Percentiles rank a stretch among this genome's conserved stretches.
Conservation (phyloP, 2,888 invertebrate species). For the Sminthurinus aureus region DNA sequence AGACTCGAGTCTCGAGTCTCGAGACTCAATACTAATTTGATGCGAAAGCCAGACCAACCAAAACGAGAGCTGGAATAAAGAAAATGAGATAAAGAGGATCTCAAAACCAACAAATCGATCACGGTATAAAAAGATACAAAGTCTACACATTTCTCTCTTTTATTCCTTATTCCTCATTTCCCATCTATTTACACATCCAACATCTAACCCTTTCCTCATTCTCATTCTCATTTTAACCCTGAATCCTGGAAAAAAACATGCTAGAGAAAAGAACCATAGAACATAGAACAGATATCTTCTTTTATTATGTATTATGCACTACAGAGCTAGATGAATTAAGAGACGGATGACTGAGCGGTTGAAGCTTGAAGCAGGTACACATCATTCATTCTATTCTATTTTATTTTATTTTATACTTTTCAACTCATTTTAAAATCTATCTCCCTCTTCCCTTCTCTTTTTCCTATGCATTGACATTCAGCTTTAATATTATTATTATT, state of each 20-base stretch:
- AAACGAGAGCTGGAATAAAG: slow-evolving; percentile 21
- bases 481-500: too few species aligned
- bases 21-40: slow-evolving; percentile 38
- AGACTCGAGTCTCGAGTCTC: slow-evolving; percentile 25
- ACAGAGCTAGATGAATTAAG: too few species aligned
- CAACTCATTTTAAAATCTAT: not conserved
- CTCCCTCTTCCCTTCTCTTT: not conserved
- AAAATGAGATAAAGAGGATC: not conserved
- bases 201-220: not conserved
- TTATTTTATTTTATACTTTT: too few species aligned
- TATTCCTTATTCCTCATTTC: too few species aligned
- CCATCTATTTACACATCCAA: too few species aligned
- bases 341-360: too few species aligned
- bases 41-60: slow-evolving; percentile 37
- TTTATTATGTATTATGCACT: too few species aligned
- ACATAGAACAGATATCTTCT: slow-evolving; percentile 5
- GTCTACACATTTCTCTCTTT: not conserved
- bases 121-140: not conserved
- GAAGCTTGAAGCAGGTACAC: too few species aligned
- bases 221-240: slow-evolving; percentile 14
- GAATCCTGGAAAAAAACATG: not conserved
- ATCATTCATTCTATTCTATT: too few species aligned
- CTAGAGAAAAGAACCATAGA: not conserved
- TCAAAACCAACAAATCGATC: slow-evolving; percentile 37
- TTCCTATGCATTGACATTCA: not conserved